Percentiles rank a stretch among this genome's conserved stretches.
phyloP scores from a whole-genome alignment of 2,113 vertebrate species.

The Xiphophorus maculatus region DNA sequence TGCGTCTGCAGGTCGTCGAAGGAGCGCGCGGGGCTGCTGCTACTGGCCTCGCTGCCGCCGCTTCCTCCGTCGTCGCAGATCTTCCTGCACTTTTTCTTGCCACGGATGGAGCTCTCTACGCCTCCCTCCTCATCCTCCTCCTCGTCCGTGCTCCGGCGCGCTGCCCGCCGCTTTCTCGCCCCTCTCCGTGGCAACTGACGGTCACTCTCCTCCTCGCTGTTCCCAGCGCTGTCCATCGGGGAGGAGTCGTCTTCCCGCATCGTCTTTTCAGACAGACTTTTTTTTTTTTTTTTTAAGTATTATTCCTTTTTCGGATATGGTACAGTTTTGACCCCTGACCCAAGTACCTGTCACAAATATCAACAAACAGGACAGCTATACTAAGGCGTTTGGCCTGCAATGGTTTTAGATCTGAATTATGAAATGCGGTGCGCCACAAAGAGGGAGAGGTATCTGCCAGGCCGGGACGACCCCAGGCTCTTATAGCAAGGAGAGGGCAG shows the following conservation, averaged over 20 bases:
- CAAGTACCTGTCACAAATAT: constrained; percentile 33
- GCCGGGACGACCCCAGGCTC: constrained; percentile 82
- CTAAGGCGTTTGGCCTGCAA: constrained; percentile 5
- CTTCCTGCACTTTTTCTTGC: constrained; percentile 89
- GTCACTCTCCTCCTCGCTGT: constrained; percentile 94
- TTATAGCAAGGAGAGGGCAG: constrained; percentile 91
- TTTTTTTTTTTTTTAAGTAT: background rate
- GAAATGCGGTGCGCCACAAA: constrained; percentile 76
- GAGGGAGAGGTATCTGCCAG: constrained; percentile 81
- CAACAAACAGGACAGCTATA: constrained; percentile 47
- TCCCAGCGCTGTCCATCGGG: constrained; percentile 94
- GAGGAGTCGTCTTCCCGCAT: constrained; percentile 93
- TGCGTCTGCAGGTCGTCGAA: constrained; percentile 96
- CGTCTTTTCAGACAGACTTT: constrained; percentile 74
- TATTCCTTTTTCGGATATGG: background rate
- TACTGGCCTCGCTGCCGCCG: constrained; percentile 86
- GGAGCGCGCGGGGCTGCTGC: constrained; percentile 85
- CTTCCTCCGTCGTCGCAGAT: constrained; percentile 84
- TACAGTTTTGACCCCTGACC: constrained; percentile 22
- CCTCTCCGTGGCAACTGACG: constrained; percentile 84
- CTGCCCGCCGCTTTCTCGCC: constrained; percentile 86
- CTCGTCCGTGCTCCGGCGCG: constrained; percentile 84
- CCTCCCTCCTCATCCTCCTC: constrained; percentile 78
- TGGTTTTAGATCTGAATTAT: constrained; percentile 28
- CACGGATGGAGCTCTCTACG: constrained; percentile 85